A percentile compares a stretch with the other conserved stretches of the same genome.
These are phyloP conservation scores for Sebastes aleutianus DNA, from an alignment of 2,797 vertebrate genomes.

Conservation along the genomic window DNA sequence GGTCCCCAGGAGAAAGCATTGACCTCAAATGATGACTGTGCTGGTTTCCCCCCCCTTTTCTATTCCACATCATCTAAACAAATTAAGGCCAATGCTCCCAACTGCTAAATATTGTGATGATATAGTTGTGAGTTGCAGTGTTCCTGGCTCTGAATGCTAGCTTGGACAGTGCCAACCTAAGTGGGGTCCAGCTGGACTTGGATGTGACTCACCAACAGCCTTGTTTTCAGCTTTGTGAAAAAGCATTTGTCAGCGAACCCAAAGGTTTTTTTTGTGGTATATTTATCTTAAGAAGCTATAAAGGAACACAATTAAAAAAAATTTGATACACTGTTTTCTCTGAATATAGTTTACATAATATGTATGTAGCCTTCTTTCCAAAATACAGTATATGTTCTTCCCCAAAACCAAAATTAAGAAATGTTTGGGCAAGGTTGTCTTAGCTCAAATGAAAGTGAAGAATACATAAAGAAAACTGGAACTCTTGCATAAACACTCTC, in stretches of 20 bases:
- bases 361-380: background rate
- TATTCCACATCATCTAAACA: background rate
- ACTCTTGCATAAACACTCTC: background rate
- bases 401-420: background rate
- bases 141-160: background rate
- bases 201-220: background rate
- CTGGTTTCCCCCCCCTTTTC: background rate
- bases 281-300: background rate
- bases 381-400: background rate
- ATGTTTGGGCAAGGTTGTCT: background rate
- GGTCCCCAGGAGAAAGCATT: background rate
- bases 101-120: background rate
- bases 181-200: background rate
- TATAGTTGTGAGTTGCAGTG: slow-evolving; percentile 1
- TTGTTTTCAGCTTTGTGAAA: background rate
- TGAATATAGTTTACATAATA: background rate
- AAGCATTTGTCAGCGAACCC: background rate
- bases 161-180: background rate
- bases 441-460: background rate
- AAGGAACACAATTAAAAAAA: background rate
- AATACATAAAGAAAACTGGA: background rate
- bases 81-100: background rate
- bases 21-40: slow-evolving; percentile 17
- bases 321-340: background rate
- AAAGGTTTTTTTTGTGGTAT: background rate